phyloP scores from a whole-genome alignment of 37 sponge, comb jelly and placozoan genomes.

The Crambe crambe region DNA sequence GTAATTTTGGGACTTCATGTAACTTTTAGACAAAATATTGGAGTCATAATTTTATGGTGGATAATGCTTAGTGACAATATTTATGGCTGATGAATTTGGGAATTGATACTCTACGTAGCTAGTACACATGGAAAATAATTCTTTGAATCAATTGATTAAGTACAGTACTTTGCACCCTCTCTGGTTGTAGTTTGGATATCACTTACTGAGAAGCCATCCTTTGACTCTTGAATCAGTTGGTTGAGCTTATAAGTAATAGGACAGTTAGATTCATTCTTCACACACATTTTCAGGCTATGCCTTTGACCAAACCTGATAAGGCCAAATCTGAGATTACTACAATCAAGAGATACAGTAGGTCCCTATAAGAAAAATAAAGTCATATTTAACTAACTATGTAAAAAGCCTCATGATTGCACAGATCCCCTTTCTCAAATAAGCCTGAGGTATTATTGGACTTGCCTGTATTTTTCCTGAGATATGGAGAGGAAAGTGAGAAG shows the following conservation, averaged over 20 bases:
- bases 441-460: too few species aligned
- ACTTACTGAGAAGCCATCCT: slow-evolving; percentile 6
- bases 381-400: neutral
- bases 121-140: too few species aligned
- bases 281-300: slow-evolving; percentile 8
- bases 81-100: too few species aligned
- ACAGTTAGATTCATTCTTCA: slow-evolving; percentile 41
- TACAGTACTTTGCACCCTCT: too few species aligned
- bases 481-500: slow-evolving; percentile 13
- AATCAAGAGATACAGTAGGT: slow-evolving; percentile 30
- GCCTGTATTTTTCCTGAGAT: slow-evolving; percentile 37
- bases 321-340: slow-evolving; percentile 54
- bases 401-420: neutral
- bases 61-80: too few species aligned
- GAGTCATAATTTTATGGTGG: too few species aligned
- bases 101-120: too few species aligned
- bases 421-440: too few species aligned
- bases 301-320: slow-evolving; percentile 46
- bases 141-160: too few species aligned
- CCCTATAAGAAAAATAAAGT: slow-evolving; percentile 25
- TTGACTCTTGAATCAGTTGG: slow-evolving; percentile 3
- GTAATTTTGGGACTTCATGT: too few species aligned
- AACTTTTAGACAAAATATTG: too few species aligned
- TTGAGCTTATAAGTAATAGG: slow-evolving; percentile 18
- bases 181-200: too few species aligned